Evolutionary conservation across 2,113 vertebrate genomes (phyloP), one percentile per base, ranked within the genome.

Genomic region (Puffinus mauretanicus): DNA sequence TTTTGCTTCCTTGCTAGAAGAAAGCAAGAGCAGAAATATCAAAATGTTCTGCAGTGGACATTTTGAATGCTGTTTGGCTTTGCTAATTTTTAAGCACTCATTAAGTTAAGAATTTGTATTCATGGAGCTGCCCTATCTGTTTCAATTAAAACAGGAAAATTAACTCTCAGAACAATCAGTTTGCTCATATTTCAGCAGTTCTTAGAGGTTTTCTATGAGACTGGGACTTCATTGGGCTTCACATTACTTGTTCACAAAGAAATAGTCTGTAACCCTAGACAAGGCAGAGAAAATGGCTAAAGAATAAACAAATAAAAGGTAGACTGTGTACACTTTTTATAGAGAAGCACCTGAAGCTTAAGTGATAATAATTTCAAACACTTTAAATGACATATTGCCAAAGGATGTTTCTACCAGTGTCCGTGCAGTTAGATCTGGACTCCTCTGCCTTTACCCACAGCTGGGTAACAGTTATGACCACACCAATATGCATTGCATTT

Each of bases 361-460:
- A 83, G 3, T 66, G 25, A 9, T 1, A 38, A 5, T 40, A 58
- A 65, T 86, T 91, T 91, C 27, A 44, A 81, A 57, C 10, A n/a
- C 13, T 78, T 47, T 42, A 78, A 58, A 66, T 20, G 5, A 26
- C 8, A 26, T 62, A 27, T 34, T 71, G 8, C 20, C 46, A 54
- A 71, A 66, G 9, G 21, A 32, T 11, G 4, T 11, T 18, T 42
- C 46, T 78, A 21, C 4, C 2, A 32, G 13, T 52, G 60, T 49
- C 21, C 0, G 0, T 54, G 18, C 2, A 57, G 20, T 66, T 66
- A 55, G 2, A 10, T 71, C 46, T 73, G 54, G 54, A 57, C 9
- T 20, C 7, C 13, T 83, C 19, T n/a, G 6, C 21, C 32, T 76
- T 79, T 62, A 75, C 34, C 5, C 29, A 79, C 19, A 77, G 11